These are phyloP conservation scores for Polyodon spathula DNA, from an alignment of 2,113 vertebrate species.

Conservation along the genomic window DNA sequence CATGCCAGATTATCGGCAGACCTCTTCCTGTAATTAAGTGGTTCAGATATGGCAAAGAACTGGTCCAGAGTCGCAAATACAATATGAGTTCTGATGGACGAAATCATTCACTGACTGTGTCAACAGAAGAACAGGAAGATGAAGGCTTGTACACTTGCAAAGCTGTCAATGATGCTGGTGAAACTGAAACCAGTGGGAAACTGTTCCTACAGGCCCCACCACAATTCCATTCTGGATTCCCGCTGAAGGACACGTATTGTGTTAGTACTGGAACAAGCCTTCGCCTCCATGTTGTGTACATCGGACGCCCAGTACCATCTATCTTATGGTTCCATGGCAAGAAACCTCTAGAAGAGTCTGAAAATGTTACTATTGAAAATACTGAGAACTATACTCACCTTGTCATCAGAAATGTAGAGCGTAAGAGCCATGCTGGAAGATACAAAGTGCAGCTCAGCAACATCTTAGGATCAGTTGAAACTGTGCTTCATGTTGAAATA, in stretches of 20 bases:
- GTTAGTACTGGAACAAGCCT: conserved; percentile 79
- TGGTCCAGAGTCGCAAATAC: conserved; percentile 86
- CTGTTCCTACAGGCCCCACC: conserved; percentile 82
- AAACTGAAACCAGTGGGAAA: conserved; percentile 75
- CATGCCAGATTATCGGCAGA: conserved; percentile 91
- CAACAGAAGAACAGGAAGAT: conserved; percentile 90
- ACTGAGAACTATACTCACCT: conserved; percentile 94
- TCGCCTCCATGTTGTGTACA: conserved; percentile 81
- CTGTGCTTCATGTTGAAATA: conserved; percentile 81
- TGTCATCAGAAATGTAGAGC: conserved; percentile 86
- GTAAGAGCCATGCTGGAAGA: conserved; percentile 82
- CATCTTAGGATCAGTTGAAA: conserved; percentile 77
- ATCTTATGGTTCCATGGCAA: conserved; percentile 89
- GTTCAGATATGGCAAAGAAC: conserved; percentile 84
- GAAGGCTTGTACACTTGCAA: conserved; percentile 89
- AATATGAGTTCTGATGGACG: conserved; percentile 94
- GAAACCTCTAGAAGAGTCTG: conserved; percentile 77
- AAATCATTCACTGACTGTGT: conserved; percentile 79
- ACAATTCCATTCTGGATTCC: conserved; percentile 81
- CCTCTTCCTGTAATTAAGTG: conserved; percentile 93
- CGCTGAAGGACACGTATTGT: conserved; percentile 78
- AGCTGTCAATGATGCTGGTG: conserved; percentile 85
- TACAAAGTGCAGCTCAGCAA: conserved; percentile 95
- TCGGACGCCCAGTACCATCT: conserved; percentile 86
- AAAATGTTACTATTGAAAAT: conserved; percentile 81